phyloP scores from a whole-genome alignment of 1,140 invertebrate genomes.

The Cylas formicarius region DNA sequence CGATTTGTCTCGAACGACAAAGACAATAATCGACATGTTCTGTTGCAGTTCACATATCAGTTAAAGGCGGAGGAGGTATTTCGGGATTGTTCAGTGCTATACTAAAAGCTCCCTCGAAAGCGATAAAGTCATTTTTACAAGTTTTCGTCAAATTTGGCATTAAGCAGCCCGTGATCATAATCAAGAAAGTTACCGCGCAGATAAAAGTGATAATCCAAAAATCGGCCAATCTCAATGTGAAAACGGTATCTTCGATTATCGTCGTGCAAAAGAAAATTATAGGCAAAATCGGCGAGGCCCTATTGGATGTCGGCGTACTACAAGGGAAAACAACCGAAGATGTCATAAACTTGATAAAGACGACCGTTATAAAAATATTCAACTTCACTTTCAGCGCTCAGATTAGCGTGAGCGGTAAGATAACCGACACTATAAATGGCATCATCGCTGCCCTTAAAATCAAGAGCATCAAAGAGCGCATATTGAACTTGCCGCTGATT shows the following conservation, averaged over 20 bases:
- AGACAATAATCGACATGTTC: too few species aligned
- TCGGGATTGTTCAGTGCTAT: too few species aligned
- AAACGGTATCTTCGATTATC: neutral
- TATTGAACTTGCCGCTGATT: neutral
- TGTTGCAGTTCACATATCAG: too few species aligned
- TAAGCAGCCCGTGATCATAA: too few species aligned
- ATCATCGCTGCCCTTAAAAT: neutral
- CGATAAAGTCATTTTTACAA: too few species aligned
- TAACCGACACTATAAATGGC: neutral
- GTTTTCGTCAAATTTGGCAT: too few species aligned
- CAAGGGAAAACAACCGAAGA: slow-evolving; percentile 11
- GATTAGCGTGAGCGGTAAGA: neutral
- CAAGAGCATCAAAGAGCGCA: neutral
- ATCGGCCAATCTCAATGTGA: neutral
- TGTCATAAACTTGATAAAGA: neutral
- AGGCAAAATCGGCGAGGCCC: neutral
- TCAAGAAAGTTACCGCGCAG: too few species aligned
- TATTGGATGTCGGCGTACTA: slow-evolving; percentile 3
- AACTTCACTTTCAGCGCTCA: neutral
- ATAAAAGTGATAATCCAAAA: too few species aligned
- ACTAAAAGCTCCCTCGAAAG: too few species aligned
- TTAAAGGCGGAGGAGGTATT: too few species aligned
- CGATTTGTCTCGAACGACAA: too few species aligned
- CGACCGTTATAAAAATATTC: neutral
- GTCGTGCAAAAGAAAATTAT: neutral